Evolutionary conservation across 2,888 invertebrate genomes (phyloP).

Genomic region (Megamerina dolium): DNA sequence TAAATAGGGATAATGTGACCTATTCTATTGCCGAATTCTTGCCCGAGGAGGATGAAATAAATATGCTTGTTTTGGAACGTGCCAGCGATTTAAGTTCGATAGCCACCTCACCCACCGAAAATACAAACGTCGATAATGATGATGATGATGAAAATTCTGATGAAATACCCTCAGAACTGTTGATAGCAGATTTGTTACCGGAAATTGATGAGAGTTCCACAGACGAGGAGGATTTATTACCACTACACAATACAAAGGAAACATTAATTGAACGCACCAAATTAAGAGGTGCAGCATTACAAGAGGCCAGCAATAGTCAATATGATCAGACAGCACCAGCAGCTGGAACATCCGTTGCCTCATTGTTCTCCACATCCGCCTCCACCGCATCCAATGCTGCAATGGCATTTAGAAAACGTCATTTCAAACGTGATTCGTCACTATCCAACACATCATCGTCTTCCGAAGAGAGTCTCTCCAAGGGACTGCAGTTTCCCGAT

Average conservation of each 20-base stretch:
- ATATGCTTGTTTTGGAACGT: constrained; percentile 40
- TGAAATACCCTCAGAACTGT: constrained; percentile 45
- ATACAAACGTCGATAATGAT: constrained; percentile 22
- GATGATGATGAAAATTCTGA: constrained; percentile 43
- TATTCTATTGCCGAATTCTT: constrained; percentile 40
- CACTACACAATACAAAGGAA: constrained; percentile 22
- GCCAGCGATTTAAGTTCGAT: constrained; percentile 43
- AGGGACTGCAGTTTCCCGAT: constrained; percentile 44
- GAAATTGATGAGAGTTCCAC: constrained; percentile 47
- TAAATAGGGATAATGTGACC: too few species aligned
- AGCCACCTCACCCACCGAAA: constrained; percentile 29
- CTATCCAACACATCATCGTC: constrained; percentile 45
- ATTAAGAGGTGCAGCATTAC: too few species aligned
- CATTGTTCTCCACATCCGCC: background rate
- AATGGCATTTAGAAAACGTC: constrained; percentile 42
- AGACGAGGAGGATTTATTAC: constrained; percentile 35
- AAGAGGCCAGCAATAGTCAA: too few species aligned
- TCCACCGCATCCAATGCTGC: constrained; percentile 8
- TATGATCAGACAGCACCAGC: too few species aligned
- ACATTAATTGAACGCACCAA: constrained; percentile 13
- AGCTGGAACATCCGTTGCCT: constrained; percentile 4
- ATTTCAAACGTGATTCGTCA: constrained; percentile 46
- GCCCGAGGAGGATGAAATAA: constrained; percentile 44
- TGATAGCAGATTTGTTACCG: constrained; percentile 46
- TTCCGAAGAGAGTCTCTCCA: constrained; percentile 45